A percentile compares a stretch with the other conserved stretches of the same genome.
Evolutionary conservation across 2,113 vertebrate genomes (phyloP).

Genomic region (Nerophis ophidion): DNA sequence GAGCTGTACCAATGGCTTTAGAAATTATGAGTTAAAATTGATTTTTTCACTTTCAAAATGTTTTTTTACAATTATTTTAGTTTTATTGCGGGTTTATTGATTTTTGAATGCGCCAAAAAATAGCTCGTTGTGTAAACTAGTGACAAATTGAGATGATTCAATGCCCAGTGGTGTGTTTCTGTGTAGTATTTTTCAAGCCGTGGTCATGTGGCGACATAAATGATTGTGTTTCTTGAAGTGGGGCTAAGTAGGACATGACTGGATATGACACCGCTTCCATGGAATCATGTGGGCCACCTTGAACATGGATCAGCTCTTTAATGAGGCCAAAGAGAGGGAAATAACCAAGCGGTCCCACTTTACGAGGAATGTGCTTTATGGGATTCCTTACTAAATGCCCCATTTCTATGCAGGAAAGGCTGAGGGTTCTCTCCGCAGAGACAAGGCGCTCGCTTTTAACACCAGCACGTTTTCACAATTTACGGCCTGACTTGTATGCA

Average conservation of each 20-base stretch:
- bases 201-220: too few species aligned
- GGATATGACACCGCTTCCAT: slow-evolving; percentile 14
- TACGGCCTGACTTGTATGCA: slow-evolving; percentile 48
- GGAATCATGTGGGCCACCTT: slow-evolving; percentile 59
- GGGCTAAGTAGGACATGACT: slow-evolving; percentile 2
- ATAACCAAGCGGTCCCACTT: slow-evolving; percentile 58
- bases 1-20: too few species aligned
- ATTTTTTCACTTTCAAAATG: too few species aligned
- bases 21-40: neutral
- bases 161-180: too few species aligned
- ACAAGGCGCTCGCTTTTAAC: slow-evolving; percentile 51
- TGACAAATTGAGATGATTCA: too few species aligned
- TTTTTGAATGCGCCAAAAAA: too few species aligned
- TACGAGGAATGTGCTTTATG: slow-evolving; percentile 63
- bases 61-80: too few species aligned
- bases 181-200: too few species aligned
- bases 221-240: too few species aligned
- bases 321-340: slow-evolving; percentile 62
- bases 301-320: slow-evolving; percentile 56
- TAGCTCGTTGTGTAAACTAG: too few species aligned
- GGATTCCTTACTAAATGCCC: slow-evolving; percentile 56
- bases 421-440: slow-evolving; percentile 36
- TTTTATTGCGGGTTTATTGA: too few species aligned
- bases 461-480: slow-evolving; percentile 56
- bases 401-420: slow-evolving; percentile 31